Base-by-base conservation (phyloP, 2,113 vertebrate genomes). In the Phyllostomus hastatus region DNA sequence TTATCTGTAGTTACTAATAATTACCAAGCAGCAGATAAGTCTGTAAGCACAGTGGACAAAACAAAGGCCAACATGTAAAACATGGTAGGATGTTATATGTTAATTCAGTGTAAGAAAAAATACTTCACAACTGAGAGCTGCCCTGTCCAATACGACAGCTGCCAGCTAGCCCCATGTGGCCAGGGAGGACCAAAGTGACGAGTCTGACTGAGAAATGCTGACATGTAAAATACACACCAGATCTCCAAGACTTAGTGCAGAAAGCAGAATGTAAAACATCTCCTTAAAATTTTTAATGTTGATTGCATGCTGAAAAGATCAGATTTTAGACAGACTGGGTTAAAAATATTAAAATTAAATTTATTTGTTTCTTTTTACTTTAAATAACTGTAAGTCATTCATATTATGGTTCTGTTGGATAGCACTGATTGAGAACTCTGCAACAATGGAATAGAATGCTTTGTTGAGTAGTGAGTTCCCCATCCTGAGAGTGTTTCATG, bases 131-230 rank as follows among this genome's bases (percentile, higher is more conserved):
- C 4, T 0, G 5, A 72, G n/a, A 54, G n/a, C 52, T 48, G 2
- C 4, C 1, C 48, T 12, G 1, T 33, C 35, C 10, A 17, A 4
- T 1, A 2, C 5, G 4, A 6, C 0, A 41, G 19, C 41, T 8
- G 5, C 66, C 10, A 35, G 3, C 57, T 26, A 48, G 79, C 48
- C 31, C 31, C 9, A 3, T 0, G 26, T 38, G 94, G 9, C 43
- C 57, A 1, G 0, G 26, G 54, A 33, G 2, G 24, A 11, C 7
- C 5, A 1, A 10, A 4, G 6, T 7, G 69, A 84, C 31, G 41
- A 31, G 31, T 76, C 66, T 0, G 1, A 64, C 0, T 0, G 48
- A 80, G 50, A 95, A 78, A 54, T 46, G 73, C 33, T 26, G 1
- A 20, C 0, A 4, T 57, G 22, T 61, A 33, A 69, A 52, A 43